Base-by-base conservation (phyloP, 2,113 vertebrate genomes). In the Motacilla tschutschensis region DNA sequence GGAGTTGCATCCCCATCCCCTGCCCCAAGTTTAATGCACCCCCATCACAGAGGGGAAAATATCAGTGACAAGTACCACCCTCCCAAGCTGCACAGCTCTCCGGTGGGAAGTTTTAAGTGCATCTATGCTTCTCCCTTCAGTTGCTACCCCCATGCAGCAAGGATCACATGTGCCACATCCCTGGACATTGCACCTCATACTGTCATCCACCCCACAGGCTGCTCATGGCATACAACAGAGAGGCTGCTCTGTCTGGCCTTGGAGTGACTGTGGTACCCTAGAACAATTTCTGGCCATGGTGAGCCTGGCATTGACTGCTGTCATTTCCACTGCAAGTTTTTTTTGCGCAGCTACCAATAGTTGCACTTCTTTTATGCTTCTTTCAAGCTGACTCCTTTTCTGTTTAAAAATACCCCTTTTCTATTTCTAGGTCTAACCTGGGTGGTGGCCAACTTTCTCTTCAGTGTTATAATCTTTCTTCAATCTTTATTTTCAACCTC, bases 111-210 rank as follows among this genome's bases (percentile, higher is more conserved):
- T 47, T 83, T 54, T 48, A 73, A 47, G 28, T 3, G 2, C 6
- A 22, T 40, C 26, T 29, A 0, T 51, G 24, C 36, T 47, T 25
- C 21, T 72, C 14, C 28, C 10, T 24, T 21, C n/a, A 41, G 1
- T 8, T 33, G 11, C 17, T 67, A 31, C 7, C 9, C 20, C 31
- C 8, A 2, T 8, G 29, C 29, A 38, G 22, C 50, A 51, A 8
- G 26, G 20, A 18, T 35, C 21, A 13, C 5, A 5, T 0, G 0
- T 28, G 5, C 9, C 29, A 50, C 7, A 6, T 47, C 9, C 6
- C 36, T 33, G 19, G 9, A 17, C 3, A 0, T 22, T 75, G n/a
- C 21, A 14, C 7, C 20, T 55, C 36, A 3, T 15, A 1, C 5
- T 31, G 8, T 9, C 53, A 48, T 12, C 16, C 47, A n/a, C 20